Conservation (phyloP, 2,888 invertebrate genomes). For the Archips xylosteana region DNA sequence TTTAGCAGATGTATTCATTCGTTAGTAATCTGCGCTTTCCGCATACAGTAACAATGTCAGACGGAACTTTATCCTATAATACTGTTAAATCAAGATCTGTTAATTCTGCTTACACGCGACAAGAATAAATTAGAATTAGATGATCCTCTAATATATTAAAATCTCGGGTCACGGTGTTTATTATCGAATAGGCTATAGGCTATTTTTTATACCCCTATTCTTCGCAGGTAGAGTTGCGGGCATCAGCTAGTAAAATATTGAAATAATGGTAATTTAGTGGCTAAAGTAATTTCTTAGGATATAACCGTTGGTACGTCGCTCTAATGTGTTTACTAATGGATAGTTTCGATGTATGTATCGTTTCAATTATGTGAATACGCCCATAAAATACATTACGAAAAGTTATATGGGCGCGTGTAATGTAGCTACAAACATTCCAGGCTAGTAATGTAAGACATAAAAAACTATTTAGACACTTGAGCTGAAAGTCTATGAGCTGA, state of each 20-base stretch:
- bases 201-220: no score
- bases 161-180: no score
- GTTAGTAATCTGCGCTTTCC: background rate
- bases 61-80: background rate
- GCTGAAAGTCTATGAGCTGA: constrained; percentile 21
- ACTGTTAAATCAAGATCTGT: background rate
- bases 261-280: constrained; percentile 10
- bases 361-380: constrained; percentile 58
- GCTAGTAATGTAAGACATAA: constrained; percentile 36
- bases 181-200: no score
- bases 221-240: no score
- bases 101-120: background rate
- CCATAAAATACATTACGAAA: constrained; percentile 65
- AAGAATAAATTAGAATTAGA: background rate
- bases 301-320: constrained; percentile 35
- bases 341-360: constrained; percentile 64
- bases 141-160: background rate
- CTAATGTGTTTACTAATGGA: constrained; percentile 66
- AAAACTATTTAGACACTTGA: constrained; percentile 38
- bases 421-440: constrained; percentile 35
- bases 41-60: background rate
- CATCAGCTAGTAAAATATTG: no score
- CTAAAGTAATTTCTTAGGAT: constrained; percentile 19
- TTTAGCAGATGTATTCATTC: constrained; percentile 43
- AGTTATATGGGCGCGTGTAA: constrained; percentile 59